Conservation (phyloP, 2,113 vertebrate species). For the Peromyscus maniculatus region DNA sequence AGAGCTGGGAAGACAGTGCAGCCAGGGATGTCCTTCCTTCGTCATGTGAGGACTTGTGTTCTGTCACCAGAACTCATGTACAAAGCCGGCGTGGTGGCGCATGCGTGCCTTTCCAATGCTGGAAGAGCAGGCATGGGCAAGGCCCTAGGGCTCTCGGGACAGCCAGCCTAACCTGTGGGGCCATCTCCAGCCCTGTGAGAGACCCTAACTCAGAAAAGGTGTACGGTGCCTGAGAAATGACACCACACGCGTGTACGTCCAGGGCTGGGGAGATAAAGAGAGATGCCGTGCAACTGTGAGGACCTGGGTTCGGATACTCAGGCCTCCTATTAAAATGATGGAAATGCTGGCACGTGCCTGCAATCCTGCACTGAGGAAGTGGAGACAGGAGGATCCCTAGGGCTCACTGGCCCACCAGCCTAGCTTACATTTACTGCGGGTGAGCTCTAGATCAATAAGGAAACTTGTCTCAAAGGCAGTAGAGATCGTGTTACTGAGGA, state of each 20-base stretch:
- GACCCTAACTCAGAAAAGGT: neutral
- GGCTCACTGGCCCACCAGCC: too few species aligned
- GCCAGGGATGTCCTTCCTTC: neutral
- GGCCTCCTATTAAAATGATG: neutral
- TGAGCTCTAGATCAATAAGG: neutral
- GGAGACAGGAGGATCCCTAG: too few species aligned
- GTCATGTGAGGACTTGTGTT: neutral
- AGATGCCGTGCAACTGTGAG: too few species aligned
- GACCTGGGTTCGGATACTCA: neutral
- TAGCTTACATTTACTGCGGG: neutral
- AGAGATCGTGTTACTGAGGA: neutral
- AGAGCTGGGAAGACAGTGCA: neutral
- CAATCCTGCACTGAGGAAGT: neutral
- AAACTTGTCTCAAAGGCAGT: too few species aligned
- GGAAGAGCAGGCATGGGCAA: too few species aligned
- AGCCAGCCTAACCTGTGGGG: too few species aligned
- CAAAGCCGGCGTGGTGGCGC: neutral
- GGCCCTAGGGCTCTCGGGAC: too few species aligned
- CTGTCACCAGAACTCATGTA: neutral
- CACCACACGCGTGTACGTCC: rapidly evolving
- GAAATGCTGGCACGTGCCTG: neutral
- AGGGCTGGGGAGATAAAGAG: neutral
- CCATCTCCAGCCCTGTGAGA: neutral
- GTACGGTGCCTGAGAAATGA: neutral
- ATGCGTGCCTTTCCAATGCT: neutral